Conservation (phyloP, 1,140 invertebrate genomes). For the Penaeus japonicus region DNA sequence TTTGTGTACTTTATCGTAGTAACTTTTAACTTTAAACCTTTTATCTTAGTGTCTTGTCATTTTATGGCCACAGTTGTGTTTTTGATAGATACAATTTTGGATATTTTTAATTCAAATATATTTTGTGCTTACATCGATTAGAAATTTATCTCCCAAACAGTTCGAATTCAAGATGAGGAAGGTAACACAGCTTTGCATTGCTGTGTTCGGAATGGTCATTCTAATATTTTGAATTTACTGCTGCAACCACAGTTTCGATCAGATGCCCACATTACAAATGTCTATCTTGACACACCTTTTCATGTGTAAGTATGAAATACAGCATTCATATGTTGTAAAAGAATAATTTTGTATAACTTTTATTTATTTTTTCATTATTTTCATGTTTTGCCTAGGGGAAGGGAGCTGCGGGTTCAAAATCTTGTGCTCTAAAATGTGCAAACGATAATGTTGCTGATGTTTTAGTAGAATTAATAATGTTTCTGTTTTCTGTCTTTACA, state of each 20-base stretch:
- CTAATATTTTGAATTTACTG: slow-evolving; percentile 64
- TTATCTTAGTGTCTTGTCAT: too few relatives aligned
- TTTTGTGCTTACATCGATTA: neutral
- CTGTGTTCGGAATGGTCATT: slow-evolving; percentile 66
- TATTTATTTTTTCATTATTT: neutral
- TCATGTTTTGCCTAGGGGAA: too few relatives aligned
- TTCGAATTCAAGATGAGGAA: slow-evolving; percentile 49
- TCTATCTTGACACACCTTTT: slow-evolving; percentile 67
- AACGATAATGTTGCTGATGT: too few relatives aligned
- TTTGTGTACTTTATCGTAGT: too few relatives aligned
- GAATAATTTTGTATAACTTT: neutral
- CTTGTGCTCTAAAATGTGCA: too few relatives aligned
- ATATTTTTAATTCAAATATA: neutral
- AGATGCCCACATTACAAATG: slow-evolving; percentile 63
- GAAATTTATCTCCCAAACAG: slow-evolving; percentile 8
- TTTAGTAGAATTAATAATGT: too few relatives aligned
- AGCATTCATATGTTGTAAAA: neutral
- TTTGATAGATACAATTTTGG: too few relatives aligned
- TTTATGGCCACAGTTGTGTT: too few relatives aligned
- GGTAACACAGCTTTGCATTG: slow-evolving; percentile 63
- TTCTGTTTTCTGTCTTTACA: too few relatives aligned
- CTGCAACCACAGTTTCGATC: slow-evolving; percentile 62
- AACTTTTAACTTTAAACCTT: too few relatives aligned
- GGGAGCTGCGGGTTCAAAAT: too few relatives aligned
- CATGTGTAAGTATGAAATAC: slow-evolving; percentile 62